These are phyloP conservation scores for Zenarchopterus dispar DNA, from an alignment of 2,797 vertebrate genomes.

Conservation along the genomic window DNA sequence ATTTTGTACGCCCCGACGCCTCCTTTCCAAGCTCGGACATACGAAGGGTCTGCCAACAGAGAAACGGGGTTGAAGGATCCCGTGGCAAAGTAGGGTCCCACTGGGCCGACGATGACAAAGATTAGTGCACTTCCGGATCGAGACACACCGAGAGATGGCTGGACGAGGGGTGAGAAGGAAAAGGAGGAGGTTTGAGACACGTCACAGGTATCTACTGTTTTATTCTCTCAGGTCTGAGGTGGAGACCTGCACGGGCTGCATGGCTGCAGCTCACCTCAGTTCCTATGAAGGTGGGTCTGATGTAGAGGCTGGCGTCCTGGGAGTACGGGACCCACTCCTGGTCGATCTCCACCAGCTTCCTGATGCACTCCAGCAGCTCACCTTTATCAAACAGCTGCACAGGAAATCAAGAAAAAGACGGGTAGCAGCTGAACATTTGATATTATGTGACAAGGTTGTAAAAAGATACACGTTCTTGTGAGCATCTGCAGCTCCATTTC, in stretches of 20 bases:
- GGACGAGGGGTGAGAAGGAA: background rate
- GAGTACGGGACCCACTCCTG: constrained; percentile 90
- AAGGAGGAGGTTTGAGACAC: background rate
- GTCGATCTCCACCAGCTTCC: constrained; percentile 87
- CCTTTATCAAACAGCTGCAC: constrained; percentile 85
- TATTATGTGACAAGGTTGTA: too few relatives aligned
- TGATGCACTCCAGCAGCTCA: constrained; percentile 88
- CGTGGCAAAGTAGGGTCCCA: constrained; percentile 88
- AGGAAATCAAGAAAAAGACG: background rate
- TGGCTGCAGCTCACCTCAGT: constrained; percentile 79
- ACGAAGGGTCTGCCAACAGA: constrained; percentile 87
- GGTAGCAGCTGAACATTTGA: background rate
- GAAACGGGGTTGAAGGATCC: constrained; percentile 87
- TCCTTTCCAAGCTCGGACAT: constrained; percentile 87
- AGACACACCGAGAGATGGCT: constrained; percentile 88
- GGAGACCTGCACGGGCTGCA: background rate
- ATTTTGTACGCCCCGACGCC: constrained; percentile 89
- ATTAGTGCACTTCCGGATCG: constrained; percentile 80
- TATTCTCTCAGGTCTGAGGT: background rate
- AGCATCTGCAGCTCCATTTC: background rate
- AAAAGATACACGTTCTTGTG: too few relatives aligned
- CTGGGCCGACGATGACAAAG: constrained; percentile 87
- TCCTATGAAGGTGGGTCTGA: constrained; percentile 89
- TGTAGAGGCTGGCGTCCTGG: constrained; percentile 86
- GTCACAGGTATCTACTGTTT: background rate